Evolutionary conservation across 2,888 invertebrate species (phyloP).

Genomic region (Disparrhopalites patrizii): DNA sequence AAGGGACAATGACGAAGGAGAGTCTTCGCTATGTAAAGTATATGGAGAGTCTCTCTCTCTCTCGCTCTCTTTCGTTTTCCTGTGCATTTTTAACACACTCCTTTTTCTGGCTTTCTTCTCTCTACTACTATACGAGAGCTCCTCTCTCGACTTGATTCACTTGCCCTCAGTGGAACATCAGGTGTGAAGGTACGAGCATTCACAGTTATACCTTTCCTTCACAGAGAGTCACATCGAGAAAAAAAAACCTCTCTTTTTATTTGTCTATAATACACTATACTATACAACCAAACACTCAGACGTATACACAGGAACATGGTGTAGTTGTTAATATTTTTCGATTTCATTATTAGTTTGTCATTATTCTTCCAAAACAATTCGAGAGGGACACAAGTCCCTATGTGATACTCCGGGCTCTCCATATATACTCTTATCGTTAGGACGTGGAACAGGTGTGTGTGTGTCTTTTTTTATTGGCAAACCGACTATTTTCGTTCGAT

Average conservation of each 20-base stretch:
- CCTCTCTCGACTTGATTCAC: constrained; percentile 7
- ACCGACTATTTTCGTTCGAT: background rate
- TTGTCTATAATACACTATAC: background rate
- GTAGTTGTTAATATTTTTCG: too few relatives aligned
- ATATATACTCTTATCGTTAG: too few relatives aligned
- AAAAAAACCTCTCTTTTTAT: background rate
- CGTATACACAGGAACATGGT: too few relatives aligned
- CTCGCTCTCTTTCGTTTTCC: too few relatives aligned
- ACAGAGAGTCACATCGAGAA: background rate
- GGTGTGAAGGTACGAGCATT: constrained; percentile 14
- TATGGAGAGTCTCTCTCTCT: too few relatives aligned
- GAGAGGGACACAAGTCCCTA: too few relatives aligned
- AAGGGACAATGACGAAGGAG: too few relatives aligned
- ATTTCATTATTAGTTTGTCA: background rate
- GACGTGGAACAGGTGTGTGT: too few relatives aligned
- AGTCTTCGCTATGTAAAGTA: too few relatives aligned
- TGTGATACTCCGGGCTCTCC: too few relatives aligned
- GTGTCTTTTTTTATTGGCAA: too few relatives aligned
- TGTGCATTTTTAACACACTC: too few relatives aligned
- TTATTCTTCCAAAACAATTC: background rate
- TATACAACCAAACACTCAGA: background rate
- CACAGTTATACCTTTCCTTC: background rate
- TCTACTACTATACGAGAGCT: background rate
- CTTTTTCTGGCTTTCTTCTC: background rate
- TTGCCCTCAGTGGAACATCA: constrained; percentile 14